phyloP scores from a whole-genome alignment of 2,888 invertebrate genomes.

The Barypeithes pellucidus region DNA sequence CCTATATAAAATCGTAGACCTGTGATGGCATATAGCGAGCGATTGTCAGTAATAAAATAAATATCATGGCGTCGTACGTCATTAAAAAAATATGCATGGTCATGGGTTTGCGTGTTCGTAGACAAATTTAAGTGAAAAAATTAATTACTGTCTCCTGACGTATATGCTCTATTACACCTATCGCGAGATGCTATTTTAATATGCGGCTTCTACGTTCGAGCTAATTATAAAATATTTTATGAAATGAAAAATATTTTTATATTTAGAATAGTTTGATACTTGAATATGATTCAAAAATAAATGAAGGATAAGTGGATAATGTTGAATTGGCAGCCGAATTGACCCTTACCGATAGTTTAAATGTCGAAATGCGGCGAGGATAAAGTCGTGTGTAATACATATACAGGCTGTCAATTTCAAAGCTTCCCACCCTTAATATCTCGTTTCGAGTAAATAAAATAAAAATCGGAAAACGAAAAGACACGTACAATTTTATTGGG shows the following conservation, averaged over 20 bases:
- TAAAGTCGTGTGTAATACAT: too few species aligned
- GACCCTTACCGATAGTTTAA: too few species aligned
- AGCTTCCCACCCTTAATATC: too few species aligned
- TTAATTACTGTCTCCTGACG: constrained; percentile 24
- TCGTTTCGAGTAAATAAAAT: too few species aligned
- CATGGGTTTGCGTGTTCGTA: constrained; percentile 8
- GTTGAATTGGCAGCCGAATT: too few species aligned
- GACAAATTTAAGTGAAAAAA: constrained; percentile 12
- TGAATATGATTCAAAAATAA: constrained; percentile 18
- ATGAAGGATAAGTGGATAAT: neutral
- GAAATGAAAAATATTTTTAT: constrained; percentile 36
- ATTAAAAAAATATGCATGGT: constrained; percentile 17
- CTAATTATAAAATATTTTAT: constrained; percentile 43
- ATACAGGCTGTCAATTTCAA: too few species aligned
- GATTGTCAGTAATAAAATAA: neutral
- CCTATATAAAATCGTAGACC: too few species aligned
- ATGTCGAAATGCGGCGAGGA: too few species aligned
- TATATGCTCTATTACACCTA: constrained; percentile 25
- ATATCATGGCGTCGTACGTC: neutral
- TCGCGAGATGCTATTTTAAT: constrained; percentile 26
- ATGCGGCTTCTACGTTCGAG: constrained; percentile 31
- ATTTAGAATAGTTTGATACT: constrained; percentile 20
- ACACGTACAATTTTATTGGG: too few species aligned
- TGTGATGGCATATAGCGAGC: neutral
- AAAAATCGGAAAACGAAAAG: too few species aligned